Percentiles rank a stretch among this genome's conserved stretches.
Conservation (phyloP, 2,113 vertebrate genomes). For the Pitta sordida region DNA sequence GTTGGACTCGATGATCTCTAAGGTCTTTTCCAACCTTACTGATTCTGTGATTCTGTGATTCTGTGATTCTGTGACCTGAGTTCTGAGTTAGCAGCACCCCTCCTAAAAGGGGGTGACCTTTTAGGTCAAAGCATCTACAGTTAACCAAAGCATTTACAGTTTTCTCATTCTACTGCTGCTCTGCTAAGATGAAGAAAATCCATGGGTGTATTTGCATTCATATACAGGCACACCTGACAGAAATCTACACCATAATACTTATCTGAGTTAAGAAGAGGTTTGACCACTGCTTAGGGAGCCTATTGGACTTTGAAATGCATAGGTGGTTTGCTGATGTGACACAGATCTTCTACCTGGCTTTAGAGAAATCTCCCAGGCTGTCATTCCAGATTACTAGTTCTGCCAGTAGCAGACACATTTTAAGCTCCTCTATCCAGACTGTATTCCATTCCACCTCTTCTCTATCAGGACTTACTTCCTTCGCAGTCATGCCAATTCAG, state of each 20-base stretch:
- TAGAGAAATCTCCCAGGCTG: neutral
- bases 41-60: no score
- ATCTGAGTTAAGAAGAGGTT: neutral
- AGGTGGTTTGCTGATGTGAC: neutral
- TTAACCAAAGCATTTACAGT: neutral
- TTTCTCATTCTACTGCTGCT: neutral
- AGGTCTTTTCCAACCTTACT: no score
- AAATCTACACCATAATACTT: neutral
- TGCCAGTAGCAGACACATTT: neutral
- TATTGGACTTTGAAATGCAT: neutral
- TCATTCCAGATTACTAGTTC: neutral
- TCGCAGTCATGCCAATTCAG: neutral
- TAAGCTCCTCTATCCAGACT: neutral
- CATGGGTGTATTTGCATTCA: neutral
- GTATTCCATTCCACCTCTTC: neutral
- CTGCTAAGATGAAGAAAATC: neutral
- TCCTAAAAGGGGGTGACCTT: no score
- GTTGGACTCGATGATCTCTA: no score
- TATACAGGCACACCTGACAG: neutral
- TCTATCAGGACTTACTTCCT: neutral
- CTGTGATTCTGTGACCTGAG: no score
- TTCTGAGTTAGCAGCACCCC: neutral
- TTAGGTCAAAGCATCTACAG: no score
- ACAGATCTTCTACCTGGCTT: neutral
- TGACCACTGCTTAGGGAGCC: neutral